These are phyloP conservation scores for Protonemura montana DNA, from an alignment of 2,888 invertebrate species.

Conservation along the genomic window DNA sequence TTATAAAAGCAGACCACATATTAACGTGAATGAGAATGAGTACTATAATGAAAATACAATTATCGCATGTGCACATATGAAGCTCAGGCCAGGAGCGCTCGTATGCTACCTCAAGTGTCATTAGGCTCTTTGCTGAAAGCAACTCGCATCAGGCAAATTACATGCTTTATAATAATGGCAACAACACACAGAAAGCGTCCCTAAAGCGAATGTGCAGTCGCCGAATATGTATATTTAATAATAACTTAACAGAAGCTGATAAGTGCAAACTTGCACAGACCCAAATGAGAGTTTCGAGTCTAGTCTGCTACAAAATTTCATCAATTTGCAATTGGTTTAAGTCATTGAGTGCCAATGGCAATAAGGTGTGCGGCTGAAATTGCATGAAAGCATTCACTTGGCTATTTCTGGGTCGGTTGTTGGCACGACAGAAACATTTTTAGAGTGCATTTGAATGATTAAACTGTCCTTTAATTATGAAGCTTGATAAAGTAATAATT, in stretches of 20 bases:
- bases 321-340: not conserved
- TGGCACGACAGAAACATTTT: not conserved
- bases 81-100: not conserved
- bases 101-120: not conserved
- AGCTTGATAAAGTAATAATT: not conserved
- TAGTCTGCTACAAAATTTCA: not conserved
- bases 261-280: not conserved
- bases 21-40: not conserved
- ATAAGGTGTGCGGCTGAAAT: no score
- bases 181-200: not conserved
- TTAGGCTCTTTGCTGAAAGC: not conserved
- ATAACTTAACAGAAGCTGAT: not conserved
- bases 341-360: no score
- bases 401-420: not conserved
- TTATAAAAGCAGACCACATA: not conserved
- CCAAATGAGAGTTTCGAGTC: not conserved
- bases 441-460: not conserved
- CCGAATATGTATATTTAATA: not conserved
- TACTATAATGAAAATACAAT: slow-evolving; percentile 7
- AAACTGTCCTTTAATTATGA: not conserved
- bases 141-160: not conserved
- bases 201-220: not conserved
- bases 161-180: not conserved
- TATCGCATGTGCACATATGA: not conserved
- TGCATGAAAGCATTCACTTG: not conserved